A percentile compares a stretch with the other conserved stretches of the same genome.
These are phyloP conservation scores for Cairina moschata DNA, from an alignment of 2,113 vertebrate genomes.

Conservation along the genomic window DNA sequence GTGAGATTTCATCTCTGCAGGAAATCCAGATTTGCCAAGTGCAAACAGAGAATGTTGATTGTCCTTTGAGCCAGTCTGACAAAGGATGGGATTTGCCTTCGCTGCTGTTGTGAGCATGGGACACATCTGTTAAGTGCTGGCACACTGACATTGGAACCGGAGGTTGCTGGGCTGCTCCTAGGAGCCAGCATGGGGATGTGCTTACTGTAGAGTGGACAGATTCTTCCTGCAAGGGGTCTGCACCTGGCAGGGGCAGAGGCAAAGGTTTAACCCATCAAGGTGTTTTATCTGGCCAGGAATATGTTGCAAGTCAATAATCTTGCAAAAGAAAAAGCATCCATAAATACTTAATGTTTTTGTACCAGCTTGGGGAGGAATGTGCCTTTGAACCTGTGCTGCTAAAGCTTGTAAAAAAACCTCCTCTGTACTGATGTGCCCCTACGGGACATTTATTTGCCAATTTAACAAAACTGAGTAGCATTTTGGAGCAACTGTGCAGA, in stretches of 20 bases:
- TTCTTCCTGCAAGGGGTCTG: neutral
- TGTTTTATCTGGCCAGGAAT: neutral
- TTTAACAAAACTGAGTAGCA: neutral
- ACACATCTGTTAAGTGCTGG: neutral
- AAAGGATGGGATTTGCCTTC: neutral
- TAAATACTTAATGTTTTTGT: neutral
- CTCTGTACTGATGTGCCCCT: neutral
- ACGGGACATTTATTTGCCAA: neutral
- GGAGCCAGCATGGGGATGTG: neutral
- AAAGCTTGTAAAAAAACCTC: neutral
- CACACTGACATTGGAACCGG: neutral
- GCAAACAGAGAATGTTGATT: neutral
- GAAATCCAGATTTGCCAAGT: neutral
- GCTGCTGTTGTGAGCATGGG: neutral
- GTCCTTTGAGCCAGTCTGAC: neutral
- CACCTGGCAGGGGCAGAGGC: no score
- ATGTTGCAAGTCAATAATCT: neutral
- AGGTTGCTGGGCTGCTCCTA: neutral
- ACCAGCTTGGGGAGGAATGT: neutral
- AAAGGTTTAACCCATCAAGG: neutral
- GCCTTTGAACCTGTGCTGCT: neutral
- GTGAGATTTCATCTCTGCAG: neutral
- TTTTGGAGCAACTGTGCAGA: neutral
- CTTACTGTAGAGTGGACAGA: neutral
- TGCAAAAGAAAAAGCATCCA: neutral